Evolutionary conservation across 2,888 invertebrate genomes (phyloP).

Genomic region (Hypolimnas misippus): DNA sequence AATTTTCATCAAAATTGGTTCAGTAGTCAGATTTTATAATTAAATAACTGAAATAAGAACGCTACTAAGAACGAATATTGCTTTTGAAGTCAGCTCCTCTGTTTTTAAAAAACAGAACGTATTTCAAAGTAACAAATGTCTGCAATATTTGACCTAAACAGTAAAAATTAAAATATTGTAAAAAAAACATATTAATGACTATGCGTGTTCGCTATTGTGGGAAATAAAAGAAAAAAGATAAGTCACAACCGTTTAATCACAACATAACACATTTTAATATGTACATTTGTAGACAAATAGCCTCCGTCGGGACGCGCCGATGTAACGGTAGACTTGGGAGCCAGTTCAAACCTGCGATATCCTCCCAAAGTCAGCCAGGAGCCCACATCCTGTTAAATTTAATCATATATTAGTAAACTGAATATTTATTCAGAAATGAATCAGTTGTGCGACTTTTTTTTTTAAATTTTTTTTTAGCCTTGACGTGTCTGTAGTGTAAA

Average conservation of each 20-base stretch:
- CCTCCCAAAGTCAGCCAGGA: constrained; percentile 46
- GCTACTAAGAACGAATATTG: too few relatives aligned
- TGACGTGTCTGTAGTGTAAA: background rate
- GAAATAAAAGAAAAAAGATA: background rate
- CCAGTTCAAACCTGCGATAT: constrained; percentile 6
- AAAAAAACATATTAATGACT: too few relatives aligned
- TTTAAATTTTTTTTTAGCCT: background rate
- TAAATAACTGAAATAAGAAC: too few relatives aligned
- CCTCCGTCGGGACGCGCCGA: constrained; percentile 1
- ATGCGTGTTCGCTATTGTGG: too few relatives aligned
- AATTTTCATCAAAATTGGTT: too few relatives aligned
- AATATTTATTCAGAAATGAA: background rate
- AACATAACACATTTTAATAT: background rate
- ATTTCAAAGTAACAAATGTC: too few relatives aligned
- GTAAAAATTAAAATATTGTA: too few relatives aligned
- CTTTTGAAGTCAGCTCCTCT: too few relatives aligned
- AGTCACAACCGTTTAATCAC: background rate
- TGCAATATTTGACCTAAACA: too few relatives aligned
- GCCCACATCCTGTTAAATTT: constrained; percentile 51
- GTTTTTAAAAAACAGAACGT: too few relatives aligned
- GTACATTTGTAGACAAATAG: background rate
- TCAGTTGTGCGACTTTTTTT: background rate
- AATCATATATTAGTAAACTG: constrained; percentile 24
- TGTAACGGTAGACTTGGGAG: background rate
- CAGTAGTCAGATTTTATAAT: too few relatives aligned